Evolutionary conservation across 2,113 vertebrate genomes (phyloP), one percentile per base, ranked within the genome.

Genomic region (Campylorhamphus procurvoides): DNA sequence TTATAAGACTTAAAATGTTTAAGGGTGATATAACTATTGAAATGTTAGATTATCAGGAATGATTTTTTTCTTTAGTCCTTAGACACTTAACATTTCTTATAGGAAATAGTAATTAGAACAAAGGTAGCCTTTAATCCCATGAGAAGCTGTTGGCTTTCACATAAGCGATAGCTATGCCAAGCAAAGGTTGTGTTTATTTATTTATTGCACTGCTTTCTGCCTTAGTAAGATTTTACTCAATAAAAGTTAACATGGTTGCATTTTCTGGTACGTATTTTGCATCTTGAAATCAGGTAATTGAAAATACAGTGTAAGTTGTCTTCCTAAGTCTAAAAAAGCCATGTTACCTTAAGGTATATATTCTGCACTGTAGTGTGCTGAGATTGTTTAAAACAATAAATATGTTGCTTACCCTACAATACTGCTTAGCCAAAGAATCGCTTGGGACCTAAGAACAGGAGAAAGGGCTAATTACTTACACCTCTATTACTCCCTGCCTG

Each of bases 141-240:
- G 95, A 96, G 96, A 94, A 96, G 56, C 3, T 78, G 58, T 89
- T 96, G 87, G 93, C 91, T 67, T 94, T 97, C 92, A 87, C 83
- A 92, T 67, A 73, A 68, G 52, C 66, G 74, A 91, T 79, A 89
- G 31, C 50, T 72, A 37, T 91, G 68, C 64, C 73, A 87, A 71
- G 83, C 71, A 97, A 98, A 97, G 93, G 86, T 97, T 97, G 96
- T 23, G 2, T 52, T 96, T 93, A 97, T 98, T 97, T 98, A 97
- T 97, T 97, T 98, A 97, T 97, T 96, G 86, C 33, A 64, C 33
- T 85, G 52, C 42, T 53, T 97, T 87, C 72, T 88, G 49, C 78
- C 64, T 89, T 93, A 87, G 87, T 75, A 92, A 42, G 39, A 56
- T 73, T 93, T 95, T 84, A 94, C 81, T 97, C 80, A 93, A 95